These are phyloP conservation scores for Leptoteleia sp. DNA, from an alignment of 1,140 invertebrate species.

Conservation along the genomic window DNA sequence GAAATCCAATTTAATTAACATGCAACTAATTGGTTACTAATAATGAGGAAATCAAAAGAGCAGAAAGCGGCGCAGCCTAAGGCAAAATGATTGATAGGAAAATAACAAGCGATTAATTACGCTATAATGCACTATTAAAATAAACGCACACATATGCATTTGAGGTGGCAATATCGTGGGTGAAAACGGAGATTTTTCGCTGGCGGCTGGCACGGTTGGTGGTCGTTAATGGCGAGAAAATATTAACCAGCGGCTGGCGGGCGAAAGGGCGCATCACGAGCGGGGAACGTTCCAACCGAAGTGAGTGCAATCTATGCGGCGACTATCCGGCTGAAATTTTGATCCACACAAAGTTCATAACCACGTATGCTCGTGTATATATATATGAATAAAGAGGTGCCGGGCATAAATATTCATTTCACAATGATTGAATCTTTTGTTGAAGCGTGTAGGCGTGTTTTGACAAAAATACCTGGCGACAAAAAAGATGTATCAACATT, in stretches of 20 bases:
- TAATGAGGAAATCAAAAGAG: constrained; percentile 3
- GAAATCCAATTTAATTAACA: constrained; percentile 7
- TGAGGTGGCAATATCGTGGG: constrained; percentile 51
- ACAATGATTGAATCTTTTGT: too few species aligned
- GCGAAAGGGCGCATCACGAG: constrained; percentile 34
- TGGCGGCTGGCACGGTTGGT: constrained; percentile 42
- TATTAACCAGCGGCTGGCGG: constrained; percentile 36
- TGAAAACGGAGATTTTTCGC: constrained; percentile 48
- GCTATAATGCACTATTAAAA: constrained; percentile 54
- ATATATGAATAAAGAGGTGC: constrained; percentile 24
- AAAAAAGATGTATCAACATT: too few species aligned
- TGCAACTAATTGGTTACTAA: constrained; percentile 8
- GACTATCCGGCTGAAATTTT: constrained; percentile 40
- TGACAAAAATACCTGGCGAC: too few species aligned
- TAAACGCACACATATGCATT: constrained; percentile 57
- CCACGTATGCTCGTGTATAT: constrained; percentile 25
- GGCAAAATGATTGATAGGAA: background rate
- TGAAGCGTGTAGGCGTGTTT: too few species aligned
- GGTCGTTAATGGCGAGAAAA: constrained; percentile 36
- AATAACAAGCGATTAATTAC: constrained; percentile 17
- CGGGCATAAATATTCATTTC: constrained; percentile 54
- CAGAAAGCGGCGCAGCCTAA: constrained; percentile 5
- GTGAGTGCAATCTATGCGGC: constrained; percentile 39
- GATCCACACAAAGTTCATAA: constrained; percentile 41
- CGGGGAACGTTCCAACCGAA: constrained; percentile 24